Evolutionary conservation across 2,888 invertebrate genomes (phyloP).

Genomic region (Cryptophagus acutangulus): DNA sequence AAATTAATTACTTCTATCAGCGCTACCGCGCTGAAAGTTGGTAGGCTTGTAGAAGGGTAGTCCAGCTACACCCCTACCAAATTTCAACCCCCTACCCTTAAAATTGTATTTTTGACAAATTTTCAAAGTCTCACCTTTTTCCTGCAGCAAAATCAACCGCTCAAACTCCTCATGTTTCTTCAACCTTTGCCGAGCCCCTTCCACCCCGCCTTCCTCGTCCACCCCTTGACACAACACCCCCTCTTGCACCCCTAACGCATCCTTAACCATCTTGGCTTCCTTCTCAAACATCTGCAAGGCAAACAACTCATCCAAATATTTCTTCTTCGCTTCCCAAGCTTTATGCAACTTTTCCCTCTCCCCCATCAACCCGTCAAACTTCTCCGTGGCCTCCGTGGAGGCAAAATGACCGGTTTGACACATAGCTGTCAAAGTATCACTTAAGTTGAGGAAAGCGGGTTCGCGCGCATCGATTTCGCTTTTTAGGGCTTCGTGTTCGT

Average conservation of each 20-base stretch:
- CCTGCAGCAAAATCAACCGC: constrained; percentile 80
- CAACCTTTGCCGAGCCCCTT: constrained; percentile 83
- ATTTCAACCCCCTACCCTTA: too few relatives aligned
- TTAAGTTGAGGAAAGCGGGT: constrained; percentile 68
- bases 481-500: constrained; percentile 77
- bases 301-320: constrained; percentile 83
- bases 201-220: constrained; percentile 73
- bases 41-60: too few relatives aligned
- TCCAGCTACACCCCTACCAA: too few relatives aligned
- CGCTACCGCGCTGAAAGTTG: too few relatives aligned
- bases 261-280: constrained; percentile 89
- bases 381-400: constrained; percentile 70
- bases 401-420: constrained; percentile 80
- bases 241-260: constrained; percentile 83
- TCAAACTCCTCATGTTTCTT: constrained; percentile 95
- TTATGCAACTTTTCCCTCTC: constrained; percentile 74
- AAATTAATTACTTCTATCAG: too few relatives aligned
- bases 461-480: constrained; percentile 87
- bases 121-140: too few relatives aligned
- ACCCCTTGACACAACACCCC: constrained; percentile 62
- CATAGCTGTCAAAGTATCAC: constrained; percentile 75
- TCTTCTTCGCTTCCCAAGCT: constrained; percentile 85
- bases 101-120: too few relatives aligned
- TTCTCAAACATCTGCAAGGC: constrained; percentile 92
- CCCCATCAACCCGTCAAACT: constrained; percentile 69